Evolutionary conservation across 1,140 invertebrate genomes (phyloP), one percentile per base, ranked within the genome.

Genomic region (Drosophila cardini): DNA sequence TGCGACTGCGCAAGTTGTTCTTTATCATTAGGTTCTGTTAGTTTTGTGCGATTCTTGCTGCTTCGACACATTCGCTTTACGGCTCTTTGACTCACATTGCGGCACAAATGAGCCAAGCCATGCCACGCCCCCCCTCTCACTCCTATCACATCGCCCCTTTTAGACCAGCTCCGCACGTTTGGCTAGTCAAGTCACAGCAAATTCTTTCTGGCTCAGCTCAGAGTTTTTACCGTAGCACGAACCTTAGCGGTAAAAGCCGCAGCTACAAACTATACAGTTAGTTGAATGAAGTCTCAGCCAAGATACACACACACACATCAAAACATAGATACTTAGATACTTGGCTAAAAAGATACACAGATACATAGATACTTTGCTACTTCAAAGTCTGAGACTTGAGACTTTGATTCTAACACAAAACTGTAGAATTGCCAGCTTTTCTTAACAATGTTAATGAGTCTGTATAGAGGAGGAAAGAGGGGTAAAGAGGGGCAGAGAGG

Each of bases 231-330:
- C 89, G 89, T 90, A 90, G 64, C 83, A 80, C 89, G 89, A 90
- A 90, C 89, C 76, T 82, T 91, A 90, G 89, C 89, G 89, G 89
- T 90, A 90, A 91, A 90, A 87, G 56, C 84, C 75, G 75, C 89
- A 85, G 80, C 89, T 90, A 90, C 89, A 90, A 90, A 91, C 89
- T 89, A 90, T 90, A 90, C 89, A 91, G 89, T 90, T 90, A 90
- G 57, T 69, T 82, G 65, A 80, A 76, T 73, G 62, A 73, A 82
- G 57, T 53, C 46, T 55, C 38, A 53, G 50, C 63, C 15, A 40
- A 71, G 21, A 55, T 18, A 42, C 61, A 43, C 36, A 60, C 45
- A 48, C 40, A 36, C 16, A 52, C 56, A 30, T 26, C 40, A 30
- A 55, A 15, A n/a, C 40, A 53, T 30, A 46, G 8, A 10, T 10